Evolutionary conservation across 2,113 vertebrate species (phyloP), one percentile per base, ranked within the genome.

Genomic region (Malurus elegans): DNA sequence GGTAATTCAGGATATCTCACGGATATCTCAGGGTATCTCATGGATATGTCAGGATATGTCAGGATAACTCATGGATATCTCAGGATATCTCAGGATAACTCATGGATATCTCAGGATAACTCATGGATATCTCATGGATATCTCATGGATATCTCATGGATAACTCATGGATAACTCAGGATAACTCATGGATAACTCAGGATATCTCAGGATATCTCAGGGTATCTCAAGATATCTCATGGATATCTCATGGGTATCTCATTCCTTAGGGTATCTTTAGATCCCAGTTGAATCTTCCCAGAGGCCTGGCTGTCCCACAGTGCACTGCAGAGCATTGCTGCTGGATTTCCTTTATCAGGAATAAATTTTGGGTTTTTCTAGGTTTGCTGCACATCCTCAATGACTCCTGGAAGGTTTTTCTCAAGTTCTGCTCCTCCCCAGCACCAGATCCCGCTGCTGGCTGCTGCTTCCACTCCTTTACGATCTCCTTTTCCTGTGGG

Each of bases 361-460:
- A 29, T 51, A 15, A 17, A 28, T 51, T 29, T 8, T 17, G 50
- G 32, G 54, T 10, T 64, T 62, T 40, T 10, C 0, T 0, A 0
- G 7, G 9, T 5, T 44, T 90, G 42, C 44, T 20, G 10, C 5
- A 26, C 34, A 3, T 50, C 50, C 58, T 14, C 15, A 28, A 6
- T 36, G 73, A 24, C 20, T 62, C 29, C 0, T 0, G 19, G 26
- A 86, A 11, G 38, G 38, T 38, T 38, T 38, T 72, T 42, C 74
- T 12, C 11, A 38, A 48, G 58, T 12, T 48, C 81, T 51, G 31
- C 34, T 13, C 0, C 7, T 13, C 36, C 2, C 26, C 15, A 53
- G 44, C n/a, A 3, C 44, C 2, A 3, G 34, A 14, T 40, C 2
- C 1, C 7, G 12, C 79, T 64, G 76, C 70, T 34, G 19, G 6